These are phyloP conservation scores for Spongia lamella DNA, from an alignment of 37 sponge, comb jelly and placozoan genomes.

Conservation along the genomic window DNA sequence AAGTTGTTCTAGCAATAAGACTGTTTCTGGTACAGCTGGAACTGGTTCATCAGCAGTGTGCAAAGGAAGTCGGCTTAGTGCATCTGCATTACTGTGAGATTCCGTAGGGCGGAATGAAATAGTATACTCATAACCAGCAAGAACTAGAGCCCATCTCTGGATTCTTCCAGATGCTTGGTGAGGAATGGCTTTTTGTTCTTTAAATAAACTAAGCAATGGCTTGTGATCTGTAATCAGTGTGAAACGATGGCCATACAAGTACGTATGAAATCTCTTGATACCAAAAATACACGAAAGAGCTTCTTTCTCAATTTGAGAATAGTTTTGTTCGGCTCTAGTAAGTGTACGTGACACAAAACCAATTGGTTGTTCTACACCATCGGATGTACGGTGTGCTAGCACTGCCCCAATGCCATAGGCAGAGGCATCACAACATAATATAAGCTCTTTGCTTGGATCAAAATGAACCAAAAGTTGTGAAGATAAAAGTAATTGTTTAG, in stretches of 20 bases:
- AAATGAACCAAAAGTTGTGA: constrained; percentile 37
- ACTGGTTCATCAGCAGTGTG: background rate
- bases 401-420: constrained; percentile 25
- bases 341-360: constrained; percentile 37
- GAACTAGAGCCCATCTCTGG: background rate
- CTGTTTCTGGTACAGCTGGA: background rate
- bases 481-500: constrained; percentile 24
- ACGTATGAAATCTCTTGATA: background rate
- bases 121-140: constrained; percentile 4
- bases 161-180: background rate
- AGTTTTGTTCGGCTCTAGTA: constrained; percentile 7
- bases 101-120: background rate
- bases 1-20: constrained; percentile 2
- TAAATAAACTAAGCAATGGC: background rate
- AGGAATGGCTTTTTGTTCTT: background rate
- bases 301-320: constrained; percentile 15
- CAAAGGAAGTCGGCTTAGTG: background rate
- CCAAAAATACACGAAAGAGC: background rate
- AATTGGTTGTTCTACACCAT: constrained; percentile 34
- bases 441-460: constrained; percentile 25
- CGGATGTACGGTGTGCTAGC: constrained; percentile 14
- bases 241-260: background rate
- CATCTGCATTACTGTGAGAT: constrained; percentile 11
- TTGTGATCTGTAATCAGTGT: constrained; percentile 6
- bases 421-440: constrained; percentile 25